Percentiles rank a stretch among this genome's conserved stretches.
Evolutionary conservation across 2,888 invertebrate genomes (phyloP).

Genomic region (Lathronympha strigana): DNA sequence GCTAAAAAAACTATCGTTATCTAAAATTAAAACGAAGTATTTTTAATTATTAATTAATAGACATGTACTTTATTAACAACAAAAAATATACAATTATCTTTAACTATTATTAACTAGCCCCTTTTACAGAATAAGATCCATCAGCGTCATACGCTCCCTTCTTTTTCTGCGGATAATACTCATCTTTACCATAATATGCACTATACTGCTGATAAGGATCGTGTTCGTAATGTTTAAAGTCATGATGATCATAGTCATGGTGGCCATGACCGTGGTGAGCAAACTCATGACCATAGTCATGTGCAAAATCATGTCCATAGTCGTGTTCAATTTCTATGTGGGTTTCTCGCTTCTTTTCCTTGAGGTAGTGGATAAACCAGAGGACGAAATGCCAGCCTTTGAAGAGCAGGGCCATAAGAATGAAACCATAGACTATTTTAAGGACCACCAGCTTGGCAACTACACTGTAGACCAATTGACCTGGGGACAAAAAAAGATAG

Average conservation of each 20-base stretch:
- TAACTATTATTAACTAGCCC: conserved; percentile 12
- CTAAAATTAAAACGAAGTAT: no score
- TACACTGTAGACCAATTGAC: conserved; percentile 74
- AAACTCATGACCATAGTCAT: conserved; percentile 44
- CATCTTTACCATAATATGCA: conserved; percentile 10
- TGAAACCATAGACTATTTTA: conserved; percentile 70
- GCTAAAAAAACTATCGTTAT: no score
- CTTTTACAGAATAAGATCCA: conserved; percentile 71
- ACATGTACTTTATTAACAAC: background rate
- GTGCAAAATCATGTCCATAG: conserved; percentile 44
- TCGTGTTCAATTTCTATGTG: conserved; percentile 63
- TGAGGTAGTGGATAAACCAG: conserved; percentile 74
- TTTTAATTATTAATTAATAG: no score
- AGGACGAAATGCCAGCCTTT: conserved; percentile 73
- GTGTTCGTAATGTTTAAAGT: conserved; percentile 44
- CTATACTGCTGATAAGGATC: conserved; percentile 41
- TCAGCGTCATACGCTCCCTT: conserved; percentile 69
- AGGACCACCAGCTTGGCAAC: conserved; percentile 72
- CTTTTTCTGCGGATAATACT: conserved; percentile 44
- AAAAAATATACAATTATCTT: background rate
- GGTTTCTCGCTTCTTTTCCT: conserved; percentile 63
- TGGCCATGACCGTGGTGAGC: conserved; percentile 30
- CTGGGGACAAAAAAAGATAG: conserved; percentile 60
- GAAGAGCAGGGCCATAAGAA: conserved; percentile 64
- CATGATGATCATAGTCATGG: conserved; percentile 46